These are phyloP conservation scores for Platerodrilus igneus DNA, from an alignment of 2,888 invertebrate genomes.

Conservation along the genomic window DNA sequence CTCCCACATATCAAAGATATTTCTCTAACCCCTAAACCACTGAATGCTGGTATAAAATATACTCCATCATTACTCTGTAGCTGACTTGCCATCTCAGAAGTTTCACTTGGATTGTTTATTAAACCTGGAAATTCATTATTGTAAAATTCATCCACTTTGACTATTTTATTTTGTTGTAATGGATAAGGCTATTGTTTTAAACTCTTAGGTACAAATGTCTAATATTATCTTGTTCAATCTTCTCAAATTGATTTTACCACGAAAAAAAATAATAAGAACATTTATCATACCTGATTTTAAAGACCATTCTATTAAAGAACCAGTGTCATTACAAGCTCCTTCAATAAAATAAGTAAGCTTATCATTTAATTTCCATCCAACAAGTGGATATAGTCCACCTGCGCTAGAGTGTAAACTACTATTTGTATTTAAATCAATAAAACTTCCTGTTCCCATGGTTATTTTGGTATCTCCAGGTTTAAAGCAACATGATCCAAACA, in stretches of 20 bases:
- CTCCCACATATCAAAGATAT: constrained; percentile 12
- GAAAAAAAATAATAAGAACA: not conserved
- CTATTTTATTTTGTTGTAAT: too few species aligned
- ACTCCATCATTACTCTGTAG: constrained; percentile 71
- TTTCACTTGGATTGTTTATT: constrained; percentile 60
- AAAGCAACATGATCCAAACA: constrained; percentile 84
- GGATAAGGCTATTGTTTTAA: too few species aligned
- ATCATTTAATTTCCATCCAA: constrained; percentile 73
- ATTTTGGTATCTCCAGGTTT: constrained; percentile 69
- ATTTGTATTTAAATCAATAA: constrained; percentile 81
- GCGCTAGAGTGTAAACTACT: constrained; percentile 70
- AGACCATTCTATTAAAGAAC: constrained; percentile 83
- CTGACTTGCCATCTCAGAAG: constrained; percentile 62
- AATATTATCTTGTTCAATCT: too few species aligned
- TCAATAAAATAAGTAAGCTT: constrained; percentile 76
- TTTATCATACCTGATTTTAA: constrained; percentile 57
- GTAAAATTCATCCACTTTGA: too few species aligned
- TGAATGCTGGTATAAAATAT: constrained; percentile 85
- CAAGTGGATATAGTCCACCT: constrained; percentile 83
- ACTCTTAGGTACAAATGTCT: too few species aligned
- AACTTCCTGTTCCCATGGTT: constrained; percentile 89
- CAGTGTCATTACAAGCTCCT: constrained; percentile 84
- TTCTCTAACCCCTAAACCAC: constrained; percentile 71
- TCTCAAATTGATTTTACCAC: too few species aligned
- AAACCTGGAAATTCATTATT: constrained; percentile 59